Conservation (phyloP, 2,113 vertebrate species). For the Boleophthalmus pectinirostris region DNA sequence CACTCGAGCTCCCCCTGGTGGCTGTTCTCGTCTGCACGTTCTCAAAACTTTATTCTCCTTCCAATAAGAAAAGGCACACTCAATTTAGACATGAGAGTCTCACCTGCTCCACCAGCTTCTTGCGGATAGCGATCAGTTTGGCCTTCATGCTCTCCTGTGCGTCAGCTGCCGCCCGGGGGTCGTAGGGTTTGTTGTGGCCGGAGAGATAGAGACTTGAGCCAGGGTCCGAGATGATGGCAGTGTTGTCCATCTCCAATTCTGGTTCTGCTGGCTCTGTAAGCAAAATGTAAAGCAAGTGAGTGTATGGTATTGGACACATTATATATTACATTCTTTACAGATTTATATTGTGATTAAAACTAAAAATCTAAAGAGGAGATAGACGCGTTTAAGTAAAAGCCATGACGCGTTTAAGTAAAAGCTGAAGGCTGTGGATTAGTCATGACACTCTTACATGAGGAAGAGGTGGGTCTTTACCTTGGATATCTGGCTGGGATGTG, state of each 20-base stretch:
- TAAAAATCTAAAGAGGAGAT: background rate
- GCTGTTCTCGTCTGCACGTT: background rate
- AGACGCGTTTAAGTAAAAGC: background rate
- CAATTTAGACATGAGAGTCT: background rate
- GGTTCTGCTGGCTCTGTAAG: conserved; percentile 66
- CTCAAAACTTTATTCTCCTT: conserved; percentile 53
- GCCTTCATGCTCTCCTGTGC: conserved; percentile 83
- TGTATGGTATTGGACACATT: background rate
- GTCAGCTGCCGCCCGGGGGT: conserved; percentile 78
- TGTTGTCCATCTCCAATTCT: conserved; percentile 72
- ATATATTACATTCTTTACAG: background rate
- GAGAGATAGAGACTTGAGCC: conserved; percentile 73
- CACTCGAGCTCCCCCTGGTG: conserved; percentile 66
- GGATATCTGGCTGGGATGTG: conserved; percentile 59
- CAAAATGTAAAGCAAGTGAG: background rate
- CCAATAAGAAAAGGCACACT: background rate
- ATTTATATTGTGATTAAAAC: background rate
- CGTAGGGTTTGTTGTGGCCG: conserved; percentile 74
- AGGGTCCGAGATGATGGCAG: conserved; percentile 79
- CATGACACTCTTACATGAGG: background rate
- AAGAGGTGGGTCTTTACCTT: conserved; percentile 62
- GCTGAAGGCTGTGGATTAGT: conserved; percentile 5
- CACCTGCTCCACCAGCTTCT: conserved; percentile 84
- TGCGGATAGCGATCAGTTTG: conserved; percentile 72
- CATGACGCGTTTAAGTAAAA: background rate